Conservation (phyloP, 2,888 invertebrate species). For the Gerris lacustris region DNA sequence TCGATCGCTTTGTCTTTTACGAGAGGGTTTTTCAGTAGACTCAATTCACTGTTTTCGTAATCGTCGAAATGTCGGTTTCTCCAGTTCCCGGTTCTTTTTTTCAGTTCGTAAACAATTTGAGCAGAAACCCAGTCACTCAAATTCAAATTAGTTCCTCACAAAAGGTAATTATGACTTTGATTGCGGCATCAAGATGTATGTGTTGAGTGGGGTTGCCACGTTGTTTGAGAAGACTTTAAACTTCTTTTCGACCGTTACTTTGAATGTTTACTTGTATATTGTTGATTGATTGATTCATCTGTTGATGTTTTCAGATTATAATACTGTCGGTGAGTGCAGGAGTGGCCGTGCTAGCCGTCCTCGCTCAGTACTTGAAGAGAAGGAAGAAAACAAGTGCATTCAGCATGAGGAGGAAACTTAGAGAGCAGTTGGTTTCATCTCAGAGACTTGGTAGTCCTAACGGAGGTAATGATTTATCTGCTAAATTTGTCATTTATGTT, state of each 20-base stretch:
- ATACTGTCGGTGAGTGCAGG: constrained; percentile 63
- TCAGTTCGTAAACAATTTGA: neutral
- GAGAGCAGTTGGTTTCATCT: constrained; percentile 46
- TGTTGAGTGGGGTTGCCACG: neutral
- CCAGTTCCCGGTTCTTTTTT: neutral
- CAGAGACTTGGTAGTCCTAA: constrained; percentile 55
- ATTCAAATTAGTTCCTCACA: neutral
- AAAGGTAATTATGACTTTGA: neutral
- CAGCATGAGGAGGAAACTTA: constrained; percentile 47
- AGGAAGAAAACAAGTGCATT: constrained; percentile 41
- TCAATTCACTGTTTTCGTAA: no score
- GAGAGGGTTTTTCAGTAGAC: no score
- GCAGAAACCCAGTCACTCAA: neutral
- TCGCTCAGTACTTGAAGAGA: constrained; percentile 67
- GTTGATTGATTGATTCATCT: neutral
- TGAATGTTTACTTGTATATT: constrained; percentile 35
- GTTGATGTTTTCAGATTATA: constrained; percentile 45
- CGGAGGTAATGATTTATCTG: constrained; percentile 36
- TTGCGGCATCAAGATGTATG: neutral
- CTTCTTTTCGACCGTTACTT: no score
- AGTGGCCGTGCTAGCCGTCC: constrained; percentile 64
- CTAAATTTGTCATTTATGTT: neutral
- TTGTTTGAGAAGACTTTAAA: neutral
- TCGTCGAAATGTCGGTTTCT: neutral
- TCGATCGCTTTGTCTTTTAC: no score